These are phyloP conservation scores for Ctenosaura bakeri DNA, from an alignment of 2,797 vertebrate species.

Conservation along the genomic window DNA sequence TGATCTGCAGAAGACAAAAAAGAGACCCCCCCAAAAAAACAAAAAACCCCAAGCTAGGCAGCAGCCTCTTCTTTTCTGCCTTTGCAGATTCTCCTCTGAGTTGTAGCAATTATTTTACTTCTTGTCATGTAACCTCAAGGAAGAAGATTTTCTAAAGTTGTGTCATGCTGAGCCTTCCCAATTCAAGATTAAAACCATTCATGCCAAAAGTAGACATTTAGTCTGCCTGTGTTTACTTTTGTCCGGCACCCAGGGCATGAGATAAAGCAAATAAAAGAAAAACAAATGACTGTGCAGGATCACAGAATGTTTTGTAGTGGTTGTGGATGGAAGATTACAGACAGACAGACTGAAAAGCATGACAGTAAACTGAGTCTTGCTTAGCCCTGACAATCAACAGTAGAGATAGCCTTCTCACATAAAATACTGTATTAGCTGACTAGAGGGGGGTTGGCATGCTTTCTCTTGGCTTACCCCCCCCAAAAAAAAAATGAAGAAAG, in stretches of 20 bases:
- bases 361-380: background rate
- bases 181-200: background rate
- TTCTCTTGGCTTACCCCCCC: background rate
- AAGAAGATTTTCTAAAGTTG: background rate
- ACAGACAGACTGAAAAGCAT: background rate
- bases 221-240: constrained; percentile 3
- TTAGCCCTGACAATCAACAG: background rate
- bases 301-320: background rate
- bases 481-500: background rate
- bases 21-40: background rate
- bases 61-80: background rate
- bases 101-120: background rate
- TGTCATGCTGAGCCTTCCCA: background rate
- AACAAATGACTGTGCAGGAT: background rate
- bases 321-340: constrained; percentile 9
- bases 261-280: background rate
- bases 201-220: background rate
- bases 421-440: background rate
- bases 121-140: background rate
- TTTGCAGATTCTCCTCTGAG: background rate
- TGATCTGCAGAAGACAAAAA: background rate
- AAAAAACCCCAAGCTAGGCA: background rate
- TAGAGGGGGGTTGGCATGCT: background rate
- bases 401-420: background rate
- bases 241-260: background rate